Evolutionary conservation across 2,888 invertebrate species (phyloP).

Genomic region (Cantharis rufa): DNA sequence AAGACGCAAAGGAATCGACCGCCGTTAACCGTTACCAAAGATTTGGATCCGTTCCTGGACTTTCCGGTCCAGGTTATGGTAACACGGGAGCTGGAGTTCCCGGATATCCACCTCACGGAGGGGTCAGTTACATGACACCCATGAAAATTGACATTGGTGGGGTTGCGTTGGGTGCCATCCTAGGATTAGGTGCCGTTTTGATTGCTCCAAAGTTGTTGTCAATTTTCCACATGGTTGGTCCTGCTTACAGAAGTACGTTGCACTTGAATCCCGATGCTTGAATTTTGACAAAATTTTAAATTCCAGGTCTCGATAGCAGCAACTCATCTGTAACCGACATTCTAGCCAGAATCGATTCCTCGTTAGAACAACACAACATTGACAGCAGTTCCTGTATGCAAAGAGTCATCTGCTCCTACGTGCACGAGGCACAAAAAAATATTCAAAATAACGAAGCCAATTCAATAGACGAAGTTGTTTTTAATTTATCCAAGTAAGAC

Average conservation of each 20-base stretch:
- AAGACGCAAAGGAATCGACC: constrained; percentile 38
- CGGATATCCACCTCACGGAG: constrained; percentile 49
- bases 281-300: neutral
- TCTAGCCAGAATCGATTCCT: constrained; percentile 67
- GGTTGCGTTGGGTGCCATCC: constrained; percentile 76
- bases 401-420: constrained; percentile 71
- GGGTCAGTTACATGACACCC: constrained; percentile 68
- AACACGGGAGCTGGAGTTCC: constrained; percentile 51
- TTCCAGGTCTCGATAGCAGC: constrained; percentile 50
- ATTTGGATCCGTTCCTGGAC: constrained; percentile 53
- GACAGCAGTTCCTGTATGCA: constrained; percentile 75
- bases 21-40: constrained; percentile 56
- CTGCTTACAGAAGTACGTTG: constrained; percentile 71
- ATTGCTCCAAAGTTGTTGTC: constrained; percentile 79
- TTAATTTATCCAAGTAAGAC: constrained; percentile 66
- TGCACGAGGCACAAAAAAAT: constrained; percentile 71
- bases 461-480: constrained; percentile 66
- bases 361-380: constrained; percentile 70
- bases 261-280: neutral
- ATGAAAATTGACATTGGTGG: constrained; percentile 83
- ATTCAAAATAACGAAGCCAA: constrained; percentile 65
- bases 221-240: constrained; percentile 67
- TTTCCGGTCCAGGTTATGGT: constrained; percentile 57
- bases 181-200: constrained; percentile 80
- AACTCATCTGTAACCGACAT: constrained; percentile 65